phyloP scores from a whole-genome alignment of 2,888 invertebrate genomes.

The Limnephilus auricula region DNA sequence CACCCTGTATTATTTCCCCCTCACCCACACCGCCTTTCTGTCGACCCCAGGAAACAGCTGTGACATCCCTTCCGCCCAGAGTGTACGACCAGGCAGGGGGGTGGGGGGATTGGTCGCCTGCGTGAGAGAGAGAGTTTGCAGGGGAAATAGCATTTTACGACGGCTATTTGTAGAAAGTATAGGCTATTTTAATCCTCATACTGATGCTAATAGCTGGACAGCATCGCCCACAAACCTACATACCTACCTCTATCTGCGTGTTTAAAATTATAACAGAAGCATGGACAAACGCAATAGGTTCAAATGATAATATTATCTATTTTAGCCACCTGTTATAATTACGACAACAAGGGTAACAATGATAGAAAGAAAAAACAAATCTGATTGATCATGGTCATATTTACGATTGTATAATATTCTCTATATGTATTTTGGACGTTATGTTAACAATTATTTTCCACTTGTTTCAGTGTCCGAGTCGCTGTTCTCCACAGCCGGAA shows the following conservation, averaged over 20 bases:
- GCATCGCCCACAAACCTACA: neutral
- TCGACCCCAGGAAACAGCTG: constrained; percentile 57
- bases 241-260: neutral
- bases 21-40: constrained; percentile 63
- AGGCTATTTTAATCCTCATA: neutral
- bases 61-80: constrained; percentile 43
- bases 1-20: constrained; percentile 3
- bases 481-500: constrained; percentile 81
- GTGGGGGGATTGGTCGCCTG: constrained; percentile 28
- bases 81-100: neutral
- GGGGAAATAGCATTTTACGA: neutral
- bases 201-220: neutral
- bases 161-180: neutral
- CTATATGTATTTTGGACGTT: neutral
- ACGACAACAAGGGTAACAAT: neutral
- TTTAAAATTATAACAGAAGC: neutral
- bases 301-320: neutral
- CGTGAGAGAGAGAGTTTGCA: neutral
- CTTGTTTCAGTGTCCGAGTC: constrained; percentile 80
- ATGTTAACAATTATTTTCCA: constrained; percentile 27
- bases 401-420: too few relatives aligned
- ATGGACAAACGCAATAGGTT: neutral
- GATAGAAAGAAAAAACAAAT: neutral
- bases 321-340: neutral
- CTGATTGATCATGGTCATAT: too few relatives aligned